Conservation (phyloP, 1,140 invertebrate species). For the Periplaneta americana region DNA sequence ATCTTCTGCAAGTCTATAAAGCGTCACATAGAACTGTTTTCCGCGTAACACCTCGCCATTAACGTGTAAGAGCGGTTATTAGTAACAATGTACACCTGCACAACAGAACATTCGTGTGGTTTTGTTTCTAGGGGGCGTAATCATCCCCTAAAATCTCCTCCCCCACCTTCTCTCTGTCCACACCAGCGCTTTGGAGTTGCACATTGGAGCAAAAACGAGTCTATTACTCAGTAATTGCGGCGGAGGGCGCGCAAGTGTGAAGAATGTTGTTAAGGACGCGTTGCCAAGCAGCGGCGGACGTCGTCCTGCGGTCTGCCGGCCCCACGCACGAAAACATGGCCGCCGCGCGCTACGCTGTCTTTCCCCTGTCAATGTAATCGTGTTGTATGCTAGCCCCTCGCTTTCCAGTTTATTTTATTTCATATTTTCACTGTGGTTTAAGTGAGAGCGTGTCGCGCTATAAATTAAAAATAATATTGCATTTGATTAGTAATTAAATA, state of each 20-base stretch:
- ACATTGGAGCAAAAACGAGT: background rate
- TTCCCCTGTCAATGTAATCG: too few species aligned
- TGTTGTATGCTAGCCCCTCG: too few species aligned
- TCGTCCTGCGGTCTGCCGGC: background rate
- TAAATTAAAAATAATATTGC: too few species aligned
- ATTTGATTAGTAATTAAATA: too few species aligned
- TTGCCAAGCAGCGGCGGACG: background rate
- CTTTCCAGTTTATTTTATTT: too few species aligned
- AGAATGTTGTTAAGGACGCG: background rate
- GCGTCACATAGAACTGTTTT: background rate
- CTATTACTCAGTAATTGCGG: background rate
- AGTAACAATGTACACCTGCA: background rate
- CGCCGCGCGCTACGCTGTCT: too few species aligned
- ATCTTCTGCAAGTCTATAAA: too few species aligned
- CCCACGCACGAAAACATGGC: background rate
- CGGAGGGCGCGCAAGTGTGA: background rate
- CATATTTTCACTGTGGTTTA: too few species aligned
- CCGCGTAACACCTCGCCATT: background rate
- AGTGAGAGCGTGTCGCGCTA: too few species aligned
- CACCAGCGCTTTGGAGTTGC: background rate
- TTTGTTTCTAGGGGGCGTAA: background rate
- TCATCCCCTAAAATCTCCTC: background rate
- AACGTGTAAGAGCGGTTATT: background rate
- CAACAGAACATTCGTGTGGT: background rate
- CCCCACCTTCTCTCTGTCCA: background rate